These are phyloP conservation scores for Atractosteus spatula DNA, from an alignment of 2,113 vertebrate species.

Conservation along the genomic window DNA sequence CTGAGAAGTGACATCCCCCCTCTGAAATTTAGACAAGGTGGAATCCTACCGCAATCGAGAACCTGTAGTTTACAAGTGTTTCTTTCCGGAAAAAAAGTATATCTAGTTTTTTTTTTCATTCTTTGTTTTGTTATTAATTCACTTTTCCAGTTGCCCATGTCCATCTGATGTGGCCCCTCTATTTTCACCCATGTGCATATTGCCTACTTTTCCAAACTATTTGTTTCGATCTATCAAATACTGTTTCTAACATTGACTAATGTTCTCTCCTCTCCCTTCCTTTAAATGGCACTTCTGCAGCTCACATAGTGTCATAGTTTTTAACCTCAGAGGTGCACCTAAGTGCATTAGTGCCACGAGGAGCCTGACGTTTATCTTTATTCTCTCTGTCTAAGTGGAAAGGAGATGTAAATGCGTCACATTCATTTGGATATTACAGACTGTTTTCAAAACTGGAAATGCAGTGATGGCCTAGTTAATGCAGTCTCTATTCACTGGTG, in stretches of 20 bases:
- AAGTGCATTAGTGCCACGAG: slow-evolving; percentile 1
- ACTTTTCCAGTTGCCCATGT: too few species aligned
- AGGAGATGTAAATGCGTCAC: slow-evolving; percentile 1
- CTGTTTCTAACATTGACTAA: neutral
- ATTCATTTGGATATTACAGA: slow-evolving; percentile 2
- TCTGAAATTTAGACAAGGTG: too few species aligned
- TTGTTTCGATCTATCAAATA: too few species aligned
- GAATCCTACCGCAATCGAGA: too few species aligned
- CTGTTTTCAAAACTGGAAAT: neutral
- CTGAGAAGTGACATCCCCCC: too few species aligned
- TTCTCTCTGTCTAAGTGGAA: slow-evolving; percentile 1
- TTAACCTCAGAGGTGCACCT: neutral
- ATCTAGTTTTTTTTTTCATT: too few species aligned
- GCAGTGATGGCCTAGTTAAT: slow-evolving; percentile 2
- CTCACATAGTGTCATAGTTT: neutral
- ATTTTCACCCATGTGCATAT: too few species aligned
- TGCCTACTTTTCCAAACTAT: too few species aligned
- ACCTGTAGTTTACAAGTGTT: too few species aligned
- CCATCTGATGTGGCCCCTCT: too few species aligned
- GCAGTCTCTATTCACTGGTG: slow-evolving; percentile 7
- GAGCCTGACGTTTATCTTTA: neutral
- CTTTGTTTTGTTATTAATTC: too few species aligned
- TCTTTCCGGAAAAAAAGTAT: too few species aligned
- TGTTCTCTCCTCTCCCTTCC: neutral
- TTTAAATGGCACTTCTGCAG: neutral